Evolutionary conservation across 2,113 vertebrate species (phyloP).

Genomic region (Periophthalmus modestus): DNA sequence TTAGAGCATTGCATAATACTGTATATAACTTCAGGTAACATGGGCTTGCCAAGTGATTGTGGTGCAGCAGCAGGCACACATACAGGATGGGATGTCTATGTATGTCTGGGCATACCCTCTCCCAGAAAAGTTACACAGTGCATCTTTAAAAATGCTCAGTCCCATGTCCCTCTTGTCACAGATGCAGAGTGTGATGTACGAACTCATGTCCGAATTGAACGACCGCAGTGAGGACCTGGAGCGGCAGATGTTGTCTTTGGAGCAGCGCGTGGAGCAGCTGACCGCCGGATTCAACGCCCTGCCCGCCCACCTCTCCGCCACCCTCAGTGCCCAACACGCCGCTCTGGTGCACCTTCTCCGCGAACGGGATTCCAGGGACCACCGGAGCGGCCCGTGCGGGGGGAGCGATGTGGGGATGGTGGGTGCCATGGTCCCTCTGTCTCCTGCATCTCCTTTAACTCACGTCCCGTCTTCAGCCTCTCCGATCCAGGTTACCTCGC

Average conservation of each 20-base stretch:
- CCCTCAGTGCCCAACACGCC: constrained; percentile 91
- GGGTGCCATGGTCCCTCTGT: constrained; percentile 55
- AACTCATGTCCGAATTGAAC: constrained; percentile 96
- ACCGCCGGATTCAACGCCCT: constrained; percentile 86
- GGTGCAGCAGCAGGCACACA: background rate
- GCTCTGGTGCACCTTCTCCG: constrained; percentile 86
- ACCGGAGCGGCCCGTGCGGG: constrained; percentile 12
- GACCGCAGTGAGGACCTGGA: constrained; percentile 97
- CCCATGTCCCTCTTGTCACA: constrained; percentile 45
- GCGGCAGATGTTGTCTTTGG: constrained; percentile 93
- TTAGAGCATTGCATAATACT: no score
- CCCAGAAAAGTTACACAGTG: background rate
- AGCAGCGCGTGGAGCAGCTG: constrained; percentile 93
- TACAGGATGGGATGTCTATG: no score
- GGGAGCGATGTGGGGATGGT: constrained; percentile 47
- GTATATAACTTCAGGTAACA: no score
- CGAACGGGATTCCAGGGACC: constrained; percentile 75
- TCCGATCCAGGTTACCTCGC: constrained; percentile 43
- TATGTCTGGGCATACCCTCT: no score
- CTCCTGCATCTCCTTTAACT: constrained; percentile 48
- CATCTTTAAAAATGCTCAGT: constrained; percentile 15
- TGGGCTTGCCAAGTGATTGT: background rate
- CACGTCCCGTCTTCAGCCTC: constrained; percentile 42
- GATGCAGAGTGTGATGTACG: constrained; percentile 99
- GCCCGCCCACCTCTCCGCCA: constrained; percentile 88